Evolutionary conservation across 2,888 invertebrate species (phyloP), one percentile per base, ranked within the genome.

Genomic region (Ennomos erosarius): DNA sequence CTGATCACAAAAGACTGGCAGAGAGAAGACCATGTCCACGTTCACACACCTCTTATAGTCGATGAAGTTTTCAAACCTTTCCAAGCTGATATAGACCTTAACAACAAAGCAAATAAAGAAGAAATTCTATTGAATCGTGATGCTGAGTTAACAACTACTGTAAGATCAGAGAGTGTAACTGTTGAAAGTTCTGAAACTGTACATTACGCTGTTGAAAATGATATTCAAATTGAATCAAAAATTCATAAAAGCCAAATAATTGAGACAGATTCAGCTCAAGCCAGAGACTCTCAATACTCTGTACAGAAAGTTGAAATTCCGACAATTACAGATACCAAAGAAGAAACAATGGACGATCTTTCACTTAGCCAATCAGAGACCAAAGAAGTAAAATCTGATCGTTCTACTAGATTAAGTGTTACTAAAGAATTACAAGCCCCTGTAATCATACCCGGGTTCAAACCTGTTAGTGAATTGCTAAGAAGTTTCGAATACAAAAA

Each of bases 31-130:
- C 59, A 55, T 11, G 34, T 54, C 8, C 56, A 57, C 35, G 51
- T 70, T 9, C 68, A 74, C 34, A 79, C 72, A 52, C 85, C 87
- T 0, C 76, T 76, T 62, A 82, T 87, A 39, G 78, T 85, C 0
- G 74, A 85, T 33, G 82, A 82, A 69, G 51, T 84, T 16, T 64
- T 81, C 8, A 84, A 85, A 68, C 65, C 69, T 9, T 67, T 65
- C 9, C 44, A 64, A 45, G 9, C 45, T 11, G 64, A 65, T 56
- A 26, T 35, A 46, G 59, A 59, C n/a, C 35, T 50, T 49, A 59
- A 55, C 46, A 46, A 26, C 0, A 11, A 54, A 10, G 45, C 1
- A 0, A 45, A 58, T 50, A 71, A 61, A 5, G 57, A 43, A 36
- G 62, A 71, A 50, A 65, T 52, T 58, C 40, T 53, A 13, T 13